Evolutionary conservation across 2,888 invertebrate genomes (phyloP).

Genomic region (Seladonia tumulorum): DNA sequence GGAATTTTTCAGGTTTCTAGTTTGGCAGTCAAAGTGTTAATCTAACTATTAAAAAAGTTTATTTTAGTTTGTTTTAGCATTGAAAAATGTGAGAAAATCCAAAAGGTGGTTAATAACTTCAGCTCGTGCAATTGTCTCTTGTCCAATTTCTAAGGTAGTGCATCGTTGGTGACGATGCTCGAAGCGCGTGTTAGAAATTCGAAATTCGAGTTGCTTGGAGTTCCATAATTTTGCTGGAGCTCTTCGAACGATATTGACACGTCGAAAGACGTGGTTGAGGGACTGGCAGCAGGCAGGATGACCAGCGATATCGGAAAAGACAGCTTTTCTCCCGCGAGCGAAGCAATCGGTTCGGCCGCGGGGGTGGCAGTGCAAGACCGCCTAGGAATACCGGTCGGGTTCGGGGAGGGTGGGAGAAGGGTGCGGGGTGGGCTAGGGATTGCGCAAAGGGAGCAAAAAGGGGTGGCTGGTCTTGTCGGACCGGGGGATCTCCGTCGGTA

Average conservation of each 20-base stretch:
- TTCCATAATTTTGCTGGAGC: background rate
- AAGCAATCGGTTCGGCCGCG: slow-evolving; percentile 37
- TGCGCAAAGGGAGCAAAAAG: slow-evolving; percentile 68
- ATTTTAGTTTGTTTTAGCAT: too few relatives aligned
- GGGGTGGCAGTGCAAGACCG: slow-evolving; percentile 24
- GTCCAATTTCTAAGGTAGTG: too few relatives aligned
- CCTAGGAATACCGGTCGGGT: slow-evolving; percentile 25
- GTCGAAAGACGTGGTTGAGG: background rate
- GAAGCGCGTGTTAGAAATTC: background rate
- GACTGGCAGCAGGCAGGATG: background rate
- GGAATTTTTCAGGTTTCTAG: too few relatives aligned
- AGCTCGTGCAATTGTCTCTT: too few relatives aligned
- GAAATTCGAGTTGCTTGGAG: background rate
- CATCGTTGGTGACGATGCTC: background rate
- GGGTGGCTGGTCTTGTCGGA: slow-evolving; percentile 76
- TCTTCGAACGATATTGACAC: background rate
- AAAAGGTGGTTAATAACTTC: too few relatives aligned
- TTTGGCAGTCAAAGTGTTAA: too few relatives aligned
- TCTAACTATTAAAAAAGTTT: too few relatives aligned
- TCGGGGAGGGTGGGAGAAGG: slow-evolving; percentile 14
- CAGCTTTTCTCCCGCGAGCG: background rate
- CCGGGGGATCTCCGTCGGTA: slow-evolving; percentile 77
- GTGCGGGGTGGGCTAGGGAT: slow-evolving; percentile 25
- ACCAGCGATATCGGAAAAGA: slow-evolving; percentile 8
- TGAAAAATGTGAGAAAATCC: too few relatives aligned